These are phyloP conservation scores for Ficedula albicollis DNA, from an alignment of 2,797 vertebrate genomes.

Conservation along the genomic window DNA sequence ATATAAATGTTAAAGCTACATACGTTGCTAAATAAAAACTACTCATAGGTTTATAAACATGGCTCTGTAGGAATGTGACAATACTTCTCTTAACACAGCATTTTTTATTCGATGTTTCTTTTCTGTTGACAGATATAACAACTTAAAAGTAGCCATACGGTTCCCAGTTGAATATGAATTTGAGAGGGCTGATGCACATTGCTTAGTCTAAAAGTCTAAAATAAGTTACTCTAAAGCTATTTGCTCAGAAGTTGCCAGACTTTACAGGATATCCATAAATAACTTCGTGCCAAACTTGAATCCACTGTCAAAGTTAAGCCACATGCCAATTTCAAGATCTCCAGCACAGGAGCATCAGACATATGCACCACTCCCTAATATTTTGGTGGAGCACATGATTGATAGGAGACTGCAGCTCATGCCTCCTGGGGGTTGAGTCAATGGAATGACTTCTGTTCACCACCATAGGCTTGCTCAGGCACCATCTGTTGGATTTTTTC, in stretches of 20 bases:
- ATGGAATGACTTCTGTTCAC: background rate
- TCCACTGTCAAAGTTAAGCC: background rate
- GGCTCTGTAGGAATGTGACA: background rate
- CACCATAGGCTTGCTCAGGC: background rate
- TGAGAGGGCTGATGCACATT: background rate
- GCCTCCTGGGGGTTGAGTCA: background rate
- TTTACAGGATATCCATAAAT: constrained; percentile 30
- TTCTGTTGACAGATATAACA: constrained; percentile 28
- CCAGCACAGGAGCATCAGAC: background rate
- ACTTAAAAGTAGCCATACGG: background rate
- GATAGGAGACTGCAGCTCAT: background rate
- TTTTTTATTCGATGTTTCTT: constrained; percentile 21
- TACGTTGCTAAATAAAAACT: constrained; percentile 15
- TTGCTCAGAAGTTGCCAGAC: constrained; percentile 22
- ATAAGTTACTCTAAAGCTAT: constrained; percentile 27
- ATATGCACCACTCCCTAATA: background rate
- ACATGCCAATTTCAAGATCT: background rate
- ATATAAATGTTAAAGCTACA: background rate
- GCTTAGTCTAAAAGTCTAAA: constrained; percentile 5
- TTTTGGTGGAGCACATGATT: background rate
- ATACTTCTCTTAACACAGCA: background rate
- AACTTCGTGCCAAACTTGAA: background rate
- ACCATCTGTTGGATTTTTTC: background rate
- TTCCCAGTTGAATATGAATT: constrained; percentile 31
- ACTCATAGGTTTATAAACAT: background rate